Percentiles rank a stretch among this genome's conserved stretches.
Evolutionary conservation across 2,888 invertebrate species (phyloP).

Genomic region (Capitulum mitella): DNA sequence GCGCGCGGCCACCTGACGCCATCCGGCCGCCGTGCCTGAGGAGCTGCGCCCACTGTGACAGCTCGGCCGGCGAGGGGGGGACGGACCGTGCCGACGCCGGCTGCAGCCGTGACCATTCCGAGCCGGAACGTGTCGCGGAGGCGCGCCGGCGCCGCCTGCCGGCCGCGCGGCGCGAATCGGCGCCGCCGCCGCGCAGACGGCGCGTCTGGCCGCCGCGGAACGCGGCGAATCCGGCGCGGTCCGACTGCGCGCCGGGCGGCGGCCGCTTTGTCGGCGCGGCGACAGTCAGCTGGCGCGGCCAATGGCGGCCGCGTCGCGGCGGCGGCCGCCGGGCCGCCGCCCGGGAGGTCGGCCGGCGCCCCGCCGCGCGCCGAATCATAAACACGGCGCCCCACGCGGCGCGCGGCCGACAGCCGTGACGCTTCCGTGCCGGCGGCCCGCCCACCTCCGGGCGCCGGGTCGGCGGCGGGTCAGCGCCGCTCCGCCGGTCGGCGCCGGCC

Average conservation of each 20-base stretch:
- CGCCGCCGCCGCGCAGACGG: no score
- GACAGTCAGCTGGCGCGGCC: not conserved
- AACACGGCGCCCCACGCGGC: constrained; percentile 11
- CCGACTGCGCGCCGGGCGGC: no score
- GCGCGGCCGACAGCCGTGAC: constrained; percentile 14
- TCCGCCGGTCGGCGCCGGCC: not conserved
- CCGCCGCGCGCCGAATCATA: not conserved
- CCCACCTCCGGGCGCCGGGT: not conserved
- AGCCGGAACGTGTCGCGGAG: no score
- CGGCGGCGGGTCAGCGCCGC: not conserved
- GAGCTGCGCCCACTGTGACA: no score
- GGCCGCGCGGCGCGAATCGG: no score
- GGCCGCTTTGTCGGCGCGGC: not conserved
- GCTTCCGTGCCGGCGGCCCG: constrained; percentile 18
- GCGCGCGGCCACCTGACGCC: no score
- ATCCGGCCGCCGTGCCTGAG: no score
- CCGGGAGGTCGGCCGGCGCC: not conserved
- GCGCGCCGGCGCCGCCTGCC: no score
- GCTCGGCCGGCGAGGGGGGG: no score
- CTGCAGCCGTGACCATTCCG: no score
- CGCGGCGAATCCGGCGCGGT: not conserved
- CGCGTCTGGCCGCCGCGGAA: no score
- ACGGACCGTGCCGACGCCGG: no score
- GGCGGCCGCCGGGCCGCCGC: not conserved
- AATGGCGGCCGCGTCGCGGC: not conserved